A percentile compares a stretch with the other conserved stretches of the same genome.
Conservation (phyloP, 2,113 vertebrate genomes). For the Sialia sialis region DNA sequence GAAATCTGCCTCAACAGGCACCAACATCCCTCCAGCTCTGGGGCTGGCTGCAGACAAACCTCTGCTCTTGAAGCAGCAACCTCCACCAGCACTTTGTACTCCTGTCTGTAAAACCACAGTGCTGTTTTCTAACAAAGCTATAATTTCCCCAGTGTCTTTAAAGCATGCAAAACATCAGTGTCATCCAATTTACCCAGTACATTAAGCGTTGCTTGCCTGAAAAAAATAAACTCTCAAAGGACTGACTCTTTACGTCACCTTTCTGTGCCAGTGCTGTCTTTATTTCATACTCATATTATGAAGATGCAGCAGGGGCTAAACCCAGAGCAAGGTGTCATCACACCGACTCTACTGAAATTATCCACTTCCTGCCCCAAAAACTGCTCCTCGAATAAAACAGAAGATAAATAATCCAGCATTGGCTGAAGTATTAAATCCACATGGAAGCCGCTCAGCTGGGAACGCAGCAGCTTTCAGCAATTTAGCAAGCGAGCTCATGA, state of each 20-base stretch:
- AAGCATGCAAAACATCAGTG: conserved; percentile 32
- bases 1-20: background rate
- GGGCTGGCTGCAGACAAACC: background rate
- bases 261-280: background rate
- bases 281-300: background rate
- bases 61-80: background rate
- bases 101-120: background rate
- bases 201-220: background rate
- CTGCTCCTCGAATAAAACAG: background rate
- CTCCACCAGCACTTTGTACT: background rate
- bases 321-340: background rate
- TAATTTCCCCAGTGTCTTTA: conserved; percentile 20
- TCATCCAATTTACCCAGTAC: conserved; percentile 36
- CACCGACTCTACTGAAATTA: background rate
- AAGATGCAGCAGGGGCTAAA: background rate
- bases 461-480: background rate
- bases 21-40: background rate
- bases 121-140: conserved; percentile 25
- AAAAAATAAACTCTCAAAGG: background rate
- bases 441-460: background rate
- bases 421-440: background rate
- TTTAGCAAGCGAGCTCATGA: background rate
- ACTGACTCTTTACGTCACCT: background rate
- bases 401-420: background rate
- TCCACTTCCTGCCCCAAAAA: background rate